phyloP scores from a whole-genome alignment of 2,888 invertebrate genomes.

The Clusia tigrina region DNA sequence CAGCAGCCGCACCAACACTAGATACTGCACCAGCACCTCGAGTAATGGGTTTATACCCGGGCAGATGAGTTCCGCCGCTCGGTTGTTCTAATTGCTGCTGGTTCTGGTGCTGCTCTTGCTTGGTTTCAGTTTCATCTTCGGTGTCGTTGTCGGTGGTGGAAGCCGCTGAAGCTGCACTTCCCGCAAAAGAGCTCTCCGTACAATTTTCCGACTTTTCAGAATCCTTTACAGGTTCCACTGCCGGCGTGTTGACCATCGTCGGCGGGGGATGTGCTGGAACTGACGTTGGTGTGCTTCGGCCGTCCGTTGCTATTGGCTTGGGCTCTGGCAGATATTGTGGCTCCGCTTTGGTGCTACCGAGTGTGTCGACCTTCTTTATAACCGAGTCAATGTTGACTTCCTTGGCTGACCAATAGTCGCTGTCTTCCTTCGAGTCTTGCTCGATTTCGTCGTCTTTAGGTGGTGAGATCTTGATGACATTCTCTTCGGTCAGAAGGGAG shows the following conservation, averaged over 20 bases:
- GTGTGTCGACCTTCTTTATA: conserved; percentile 77
- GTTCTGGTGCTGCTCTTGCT: conserved; percentile 35
- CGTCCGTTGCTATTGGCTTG: conserved; percentile 13
- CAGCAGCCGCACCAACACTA: conserved; percentile 48
- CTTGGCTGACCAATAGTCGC: conserved; percentile 80
- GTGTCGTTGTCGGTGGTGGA: conserved; percentile 58
- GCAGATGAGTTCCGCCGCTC: background rate
- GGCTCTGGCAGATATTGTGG: conserved; percentile 9
- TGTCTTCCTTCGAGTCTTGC: conserved; percentile 73
- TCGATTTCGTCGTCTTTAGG: conserved; percentile 63
- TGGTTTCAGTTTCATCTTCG: conserved; percentile 60
- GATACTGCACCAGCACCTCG: conserved; percentile 20
- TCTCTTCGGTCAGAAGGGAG: conserved; percentile 56
- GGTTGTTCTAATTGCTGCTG: conserved; percentile 15
- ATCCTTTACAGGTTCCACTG: background rate
- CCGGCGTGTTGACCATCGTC: conserved; percentile 12
- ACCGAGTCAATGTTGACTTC: conserved; percentile 83
- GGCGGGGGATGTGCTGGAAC: conserved; percentile 15
- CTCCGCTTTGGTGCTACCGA: conserved; percentile 21
- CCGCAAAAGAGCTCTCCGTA: too few species aligned
- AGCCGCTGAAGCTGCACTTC: conserved; percentile 26
- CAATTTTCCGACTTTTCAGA: background rate
- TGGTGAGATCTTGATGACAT: conserved; percentile 57
- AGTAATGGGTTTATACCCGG: too few species aligned
- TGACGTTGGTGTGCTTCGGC: background rate